Base-by-base conservation (phyloP, 2,888 invertebrate species). In the Agriopis marginaria region DNA sequence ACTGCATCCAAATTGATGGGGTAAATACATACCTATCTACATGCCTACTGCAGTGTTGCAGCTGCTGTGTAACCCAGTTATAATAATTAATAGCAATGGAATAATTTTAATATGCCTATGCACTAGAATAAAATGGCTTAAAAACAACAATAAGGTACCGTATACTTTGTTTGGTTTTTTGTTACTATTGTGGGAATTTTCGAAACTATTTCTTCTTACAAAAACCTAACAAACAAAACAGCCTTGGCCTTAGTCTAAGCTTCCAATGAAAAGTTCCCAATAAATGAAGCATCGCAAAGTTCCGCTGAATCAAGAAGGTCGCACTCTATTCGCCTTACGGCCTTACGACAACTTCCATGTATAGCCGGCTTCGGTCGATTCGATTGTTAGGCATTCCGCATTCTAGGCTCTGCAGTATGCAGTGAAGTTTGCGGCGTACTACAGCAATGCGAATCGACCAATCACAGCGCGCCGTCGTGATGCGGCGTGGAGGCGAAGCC, bases 401-500 rank as follows among this genome's bases (percentile, higher is more conserved):
- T 32, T 9, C 7, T 45, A 62, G 83, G 79, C 80, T 80, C 77
- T 75, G 71, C 74, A 53, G 51, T 45, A 53, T 45, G 78, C 60
- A 71, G 74, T 83, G 91, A 92, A 92, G 92, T 89, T 80, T 78
- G 90, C 82, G 53, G 62, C 87, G 68, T 40, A 71, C 64, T 70
- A 77, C 61, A 75, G 73, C 63, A 50, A n/a, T 40, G 14, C 58
- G 39, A 4, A 74, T 77, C 75, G 76, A 82, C 93, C 93, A 93
- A 93, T 92, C 83, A 82, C 74, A 80, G 83, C 64, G 74, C 85
- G 70, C 74, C 76, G 62, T 76, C 65, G 79, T 74, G 75, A 75
- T 84, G 81, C 80, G 73, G 85, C 86, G 93, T 91, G 93, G 93
- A 93, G 93, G 93, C 93, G 93, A 90, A 71, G 82, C 79, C 81